phyloP scores from a whole-genome alignment of 2,797 vertebrate species.

The Cryptoprocta ferox region DNA sequence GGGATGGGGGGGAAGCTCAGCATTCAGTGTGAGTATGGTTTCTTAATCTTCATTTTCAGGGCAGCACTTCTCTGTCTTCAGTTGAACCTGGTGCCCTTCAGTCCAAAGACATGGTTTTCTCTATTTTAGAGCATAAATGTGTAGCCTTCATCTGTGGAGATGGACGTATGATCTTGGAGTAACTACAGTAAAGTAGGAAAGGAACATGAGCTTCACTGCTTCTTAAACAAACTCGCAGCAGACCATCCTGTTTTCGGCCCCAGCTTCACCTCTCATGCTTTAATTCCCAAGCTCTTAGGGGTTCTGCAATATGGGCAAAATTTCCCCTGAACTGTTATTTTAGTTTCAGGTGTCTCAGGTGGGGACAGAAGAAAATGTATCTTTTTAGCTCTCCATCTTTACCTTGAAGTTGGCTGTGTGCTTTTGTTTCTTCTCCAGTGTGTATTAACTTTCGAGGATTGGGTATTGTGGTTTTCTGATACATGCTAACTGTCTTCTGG shows the following conservation, averaged over 20 bases:
- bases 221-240: neutral
- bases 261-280: neutral
- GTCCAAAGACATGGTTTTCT: neutral
- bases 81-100: neutral
- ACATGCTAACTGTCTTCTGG: neutral
- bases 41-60: neutral
- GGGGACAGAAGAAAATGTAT: neutral
- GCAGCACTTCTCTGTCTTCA: neutral
- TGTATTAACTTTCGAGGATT: neutral
- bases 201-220: neutral
- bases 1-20: neutral
- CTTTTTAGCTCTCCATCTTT: neutral
- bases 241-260: neutral
- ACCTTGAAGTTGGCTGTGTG: neutral
- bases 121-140: neutral
- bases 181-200: neutral
- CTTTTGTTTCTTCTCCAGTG: neutral
- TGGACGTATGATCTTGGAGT: neutral
- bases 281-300: neutral
- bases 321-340: neutral
- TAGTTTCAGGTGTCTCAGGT: constrained; percentile 25
- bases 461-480: neutral
- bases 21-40: neutral
- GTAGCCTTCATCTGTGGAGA: neutral
- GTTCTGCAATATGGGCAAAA: neutral